Base-by-base conservation (phyloP, 1,140 invertebrate species). In the Drepana arcuata region DNA sequence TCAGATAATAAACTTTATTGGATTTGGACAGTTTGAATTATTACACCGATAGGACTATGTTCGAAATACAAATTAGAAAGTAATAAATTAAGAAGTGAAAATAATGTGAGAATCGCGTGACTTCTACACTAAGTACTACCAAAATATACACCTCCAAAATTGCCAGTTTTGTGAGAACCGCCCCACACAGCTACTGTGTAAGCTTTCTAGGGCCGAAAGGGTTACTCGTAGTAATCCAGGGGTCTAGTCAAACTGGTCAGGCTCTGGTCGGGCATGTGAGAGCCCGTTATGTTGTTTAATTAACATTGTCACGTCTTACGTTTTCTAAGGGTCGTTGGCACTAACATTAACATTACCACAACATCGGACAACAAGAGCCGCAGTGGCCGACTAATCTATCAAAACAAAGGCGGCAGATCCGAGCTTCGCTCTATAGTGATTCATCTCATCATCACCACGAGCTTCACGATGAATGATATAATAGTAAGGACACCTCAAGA, bases 81-180 rank as follows among this genome's bases (percentile, higher is more conserved):
- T n/a, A n/a, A n/a, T n/a, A n/a, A n/a, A n/a, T n/a, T n/a, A n/a
- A n/a, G n/a, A n/a, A 14, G 15, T 25, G 36, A 39, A n/a, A 38
- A 15, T 13, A 9, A 24, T 16, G 18, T 26, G 16, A 40, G 16
- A 35, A 21, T 41, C 16, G 12, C 21, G 32, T 34, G 36, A 35
- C 14, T 33, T 41, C 23, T n/a, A 12, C 6, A 26, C 29, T 4
- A 32, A 32, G 37, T 39, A 39, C 7, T 16, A 3, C 11, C 16
- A n/a, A n/a, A n/a, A n/a, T n/a, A n/a, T n/a, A n/a, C n/a, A n/a
- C n/a, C n/a, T n/a, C 32, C 47, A 48, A 52, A 40, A 47, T 30
- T 40, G 38, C 66, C 59, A 63, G 29, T 63, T 48, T 65, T 68
- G 52, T 63, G 55, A 56, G 69, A 68, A 45, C 61, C 43, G 39